Evolutionary conservation across 2,888 invertebrate species (phyloP).

Genomic region (Coenonympha glycerion): DNA sequence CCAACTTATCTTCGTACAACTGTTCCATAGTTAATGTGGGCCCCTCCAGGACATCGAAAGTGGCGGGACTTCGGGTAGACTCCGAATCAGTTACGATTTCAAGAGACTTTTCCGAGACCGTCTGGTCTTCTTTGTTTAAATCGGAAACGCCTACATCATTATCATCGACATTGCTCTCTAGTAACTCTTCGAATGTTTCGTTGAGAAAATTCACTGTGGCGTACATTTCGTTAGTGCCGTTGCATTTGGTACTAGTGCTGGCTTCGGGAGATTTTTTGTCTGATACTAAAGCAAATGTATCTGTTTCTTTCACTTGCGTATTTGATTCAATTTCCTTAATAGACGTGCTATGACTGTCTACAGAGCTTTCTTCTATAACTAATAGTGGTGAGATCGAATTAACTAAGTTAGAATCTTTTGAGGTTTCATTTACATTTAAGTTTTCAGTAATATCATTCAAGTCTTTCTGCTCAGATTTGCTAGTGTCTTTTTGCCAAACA

Average conservation of each 20-base stretch:
- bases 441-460: slow-evolving; percentile 26
- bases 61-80: slow-evolving; percentile 6
- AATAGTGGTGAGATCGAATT: background rate
- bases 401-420: background rate
- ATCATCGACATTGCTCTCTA: slow-evolving; percentile 67
- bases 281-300: slow-evolving; percentile 2
- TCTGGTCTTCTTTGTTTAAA: slow-evolving; percentile 39
- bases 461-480: slow-evolving; percentile 18
- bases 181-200: slow-evolving; percentile 62
- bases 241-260: slow-evolving; percentile 36
- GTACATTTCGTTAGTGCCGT: slow-evolving; percentile 49
- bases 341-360: background rate
- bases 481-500: slow-evolving; percentile 22
- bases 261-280: slow-evolving; percentile 12
- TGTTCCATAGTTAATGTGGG: slow-evolving; percentile 9
- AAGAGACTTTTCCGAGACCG: slow-evolving; percentile 28
- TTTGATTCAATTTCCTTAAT: slow-evolving; percentile 13
- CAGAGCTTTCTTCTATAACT: background rate
- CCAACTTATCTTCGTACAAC: slow-evolving; percentile 3
- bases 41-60: background rate
- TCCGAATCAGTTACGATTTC: slow-evolving; percentile 17
- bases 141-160: slow-evolving; percentile 48
- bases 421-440: slow-evolving; percentile 5
- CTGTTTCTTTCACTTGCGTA: slow-evolving; percentile 11
- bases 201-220: slow-evolving; percentile 62